These are phyloP conservation scores for Xenus cinereus DNA, from an alignment of 2,113 vertebrate species.

Conservation along the genomic window DNA sequence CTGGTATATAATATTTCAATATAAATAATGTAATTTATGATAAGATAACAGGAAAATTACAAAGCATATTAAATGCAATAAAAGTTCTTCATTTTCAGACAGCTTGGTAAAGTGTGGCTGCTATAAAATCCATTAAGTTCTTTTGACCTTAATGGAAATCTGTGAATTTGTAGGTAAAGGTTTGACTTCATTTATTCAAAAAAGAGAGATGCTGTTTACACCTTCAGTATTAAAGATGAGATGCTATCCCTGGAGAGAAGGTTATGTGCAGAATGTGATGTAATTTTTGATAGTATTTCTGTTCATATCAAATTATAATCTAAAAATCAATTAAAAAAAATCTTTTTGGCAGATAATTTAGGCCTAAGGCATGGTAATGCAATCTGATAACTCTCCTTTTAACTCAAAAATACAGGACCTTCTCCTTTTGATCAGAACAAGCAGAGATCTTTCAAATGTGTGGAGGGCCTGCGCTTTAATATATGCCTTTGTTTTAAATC, in stretches of 20 bases:
- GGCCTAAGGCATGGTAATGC: not conserved
- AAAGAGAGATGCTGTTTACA: not conserved
- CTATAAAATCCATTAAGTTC: not conserved
- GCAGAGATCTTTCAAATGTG: not conserved
- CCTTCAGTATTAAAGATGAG: not conserved
- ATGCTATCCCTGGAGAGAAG: not conserved
- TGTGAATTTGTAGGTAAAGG: not conserved
- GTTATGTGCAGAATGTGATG: not conserved
- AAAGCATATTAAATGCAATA: not conserved
- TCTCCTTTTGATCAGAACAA: not conserved
- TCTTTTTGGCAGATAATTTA: not conserved
- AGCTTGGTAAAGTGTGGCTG: not conserved
- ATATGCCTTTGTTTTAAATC: not conserved
- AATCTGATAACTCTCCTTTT: not conserved
- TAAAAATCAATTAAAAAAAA: not conserved
- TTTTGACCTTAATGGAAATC: not conserved
- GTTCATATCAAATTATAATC: not conserved
- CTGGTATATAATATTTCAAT: not conserved
- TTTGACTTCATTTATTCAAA: not conserved
- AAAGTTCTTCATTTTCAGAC: not conserved
- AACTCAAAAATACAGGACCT: not conserved
- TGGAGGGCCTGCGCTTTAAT: not conserved
- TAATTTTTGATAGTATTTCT: not conserved
- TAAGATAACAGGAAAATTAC: not conserved
- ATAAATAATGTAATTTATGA: not conserved